A percentile compares a stretch with the other conserved stretches of the same genome.
These are phyloP conservation scores for Hypercompe scribonia DNA, from an alignment of 2,888 invertebrate species.

Conservation along the genomic window DNA sequence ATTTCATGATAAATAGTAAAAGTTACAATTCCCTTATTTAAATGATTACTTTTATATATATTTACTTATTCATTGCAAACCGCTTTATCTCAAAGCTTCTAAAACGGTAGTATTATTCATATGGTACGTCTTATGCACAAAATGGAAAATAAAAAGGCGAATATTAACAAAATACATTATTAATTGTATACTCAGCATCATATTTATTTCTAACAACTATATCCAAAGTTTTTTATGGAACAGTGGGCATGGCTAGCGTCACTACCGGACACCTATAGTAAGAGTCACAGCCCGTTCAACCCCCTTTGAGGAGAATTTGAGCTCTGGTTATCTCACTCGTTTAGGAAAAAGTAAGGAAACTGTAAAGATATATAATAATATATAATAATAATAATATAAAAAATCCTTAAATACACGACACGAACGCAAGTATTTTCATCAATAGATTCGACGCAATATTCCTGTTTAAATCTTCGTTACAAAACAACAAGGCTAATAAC, in stretches of 20 bases:
- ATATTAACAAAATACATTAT: background rate
- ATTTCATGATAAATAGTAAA: background rate
- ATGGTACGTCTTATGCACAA: background rate
- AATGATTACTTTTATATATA: no score
- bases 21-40: background rate
- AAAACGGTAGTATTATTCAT: background rate
- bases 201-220: background rate
- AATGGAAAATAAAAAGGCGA: background rate
- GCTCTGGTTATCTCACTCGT: no score
- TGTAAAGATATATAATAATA: no score
- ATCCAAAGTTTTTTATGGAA: background rate
- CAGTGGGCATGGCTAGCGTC: no score
- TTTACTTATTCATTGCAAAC: background rate
- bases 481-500: slow-evolving; percentile 20
- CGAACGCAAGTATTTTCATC: background rate
- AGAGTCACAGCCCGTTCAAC: no score
- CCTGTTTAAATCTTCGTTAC: background rate
- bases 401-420: background rate
- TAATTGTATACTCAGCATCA: no score
- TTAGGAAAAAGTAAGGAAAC: no score
- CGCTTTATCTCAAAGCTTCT: background rate
- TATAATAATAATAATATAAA: no score
- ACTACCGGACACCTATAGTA: no score
- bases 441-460: background rate
- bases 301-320: no score